Evolutionary conservation across 2,113 vertebrate species (phyloP).

Genomic region (Psilopogon haemacephalus): DNA sequence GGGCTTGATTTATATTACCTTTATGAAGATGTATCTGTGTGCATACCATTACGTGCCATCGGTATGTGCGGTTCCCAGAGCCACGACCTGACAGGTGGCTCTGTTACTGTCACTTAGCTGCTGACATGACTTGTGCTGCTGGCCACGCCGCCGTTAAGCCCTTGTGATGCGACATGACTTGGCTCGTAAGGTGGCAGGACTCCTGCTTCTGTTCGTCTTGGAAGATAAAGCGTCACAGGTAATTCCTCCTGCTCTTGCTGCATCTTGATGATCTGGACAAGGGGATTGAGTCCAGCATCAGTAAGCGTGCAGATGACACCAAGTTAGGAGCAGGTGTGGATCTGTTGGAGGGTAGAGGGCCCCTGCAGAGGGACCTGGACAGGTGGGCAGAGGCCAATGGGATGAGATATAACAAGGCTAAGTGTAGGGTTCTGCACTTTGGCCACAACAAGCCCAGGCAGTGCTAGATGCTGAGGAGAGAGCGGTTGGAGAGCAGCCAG

Average conservation of each 20-base stretch:
- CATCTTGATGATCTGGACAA: too few species aligned
- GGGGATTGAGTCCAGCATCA: too few species aligned
- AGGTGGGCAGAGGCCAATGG: too few species aligned
- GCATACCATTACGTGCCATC: not conserved
- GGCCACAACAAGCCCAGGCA: too few species aligned
- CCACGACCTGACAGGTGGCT: not conserved
- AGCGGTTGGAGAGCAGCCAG: too few species aligned
- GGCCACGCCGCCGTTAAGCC: not conserved
- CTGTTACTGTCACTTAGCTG: slow-evolving; percentile 18
- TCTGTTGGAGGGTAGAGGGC: too few species aligned
- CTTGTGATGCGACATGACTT: not conserved
- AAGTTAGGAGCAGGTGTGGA: too few species aligned
- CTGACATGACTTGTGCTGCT: slow-evolving; percentile 3
- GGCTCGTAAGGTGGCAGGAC: accelerated
- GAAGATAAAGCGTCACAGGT: not conserved
- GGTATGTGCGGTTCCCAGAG: not conserved
- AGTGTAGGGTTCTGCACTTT: too few species aligned
- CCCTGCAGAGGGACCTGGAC: too few species aligned
- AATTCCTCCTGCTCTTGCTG: not conserved
- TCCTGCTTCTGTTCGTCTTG: not conserved
- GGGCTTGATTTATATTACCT: slow-evolving; percentile 38
- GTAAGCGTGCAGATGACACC: too few species aligned
- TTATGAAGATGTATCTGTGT: slow-evolving; percentile 5
- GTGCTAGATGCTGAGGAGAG: too few species aligned
- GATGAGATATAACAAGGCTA: too few species aligned